A percentile compares a stretch with the other conserved stretches of the same genome.
Conservation (phyloP, 2,113 vertebrate species). For the Aleadryas rufinucha region DNA sequence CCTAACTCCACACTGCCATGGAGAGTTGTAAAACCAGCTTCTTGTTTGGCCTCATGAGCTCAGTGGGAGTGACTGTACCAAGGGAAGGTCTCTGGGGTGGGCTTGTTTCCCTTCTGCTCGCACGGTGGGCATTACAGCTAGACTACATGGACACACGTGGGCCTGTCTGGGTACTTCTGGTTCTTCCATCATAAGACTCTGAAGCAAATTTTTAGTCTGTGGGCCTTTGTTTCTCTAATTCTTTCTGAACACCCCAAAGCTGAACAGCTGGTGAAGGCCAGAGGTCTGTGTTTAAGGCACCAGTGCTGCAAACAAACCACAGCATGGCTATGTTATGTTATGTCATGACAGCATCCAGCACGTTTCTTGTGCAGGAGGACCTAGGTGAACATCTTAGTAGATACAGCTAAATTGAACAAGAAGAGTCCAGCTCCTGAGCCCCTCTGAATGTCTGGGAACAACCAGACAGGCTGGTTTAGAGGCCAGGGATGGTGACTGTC, state of each 20-base stretch:
- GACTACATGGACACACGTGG: rapidly evolving
- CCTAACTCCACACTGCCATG: neutral
- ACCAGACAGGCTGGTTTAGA: neutral
- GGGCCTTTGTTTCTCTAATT: neutral
- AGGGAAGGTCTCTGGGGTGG: neutral
- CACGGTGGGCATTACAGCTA: rapidly evolving
- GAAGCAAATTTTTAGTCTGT: neutral
- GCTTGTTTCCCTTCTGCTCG: neutral
- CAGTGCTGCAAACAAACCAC: neutral
- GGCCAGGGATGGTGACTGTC: neutral
- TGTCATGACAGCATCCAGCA: neutral
- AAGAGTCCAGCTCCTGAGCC: neutral
- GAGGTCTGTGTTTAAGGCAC: neutral
- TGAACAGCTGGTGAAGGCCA: neutral
- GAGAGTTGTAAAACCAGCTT: neutral
- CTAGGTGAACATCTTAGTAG: neutral
- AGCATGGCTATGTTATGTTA: neutral
- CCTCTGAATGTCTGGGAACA: neutral
- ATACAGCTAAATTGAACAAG: neutral
- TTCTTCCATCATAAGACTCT: neutral
- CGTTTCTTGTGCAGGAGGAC: neutral
- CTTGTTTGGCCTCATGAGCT: rapidly evolving
- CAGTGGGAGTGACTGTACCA: neutral
- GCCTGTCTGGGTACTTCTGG: neutral
- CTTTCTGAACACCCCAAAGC: neutral